Evolutionary conservation across 2,888 invertebrate species (phyloP).

Genomic region (Lepidochrysops patricia): DNA sequence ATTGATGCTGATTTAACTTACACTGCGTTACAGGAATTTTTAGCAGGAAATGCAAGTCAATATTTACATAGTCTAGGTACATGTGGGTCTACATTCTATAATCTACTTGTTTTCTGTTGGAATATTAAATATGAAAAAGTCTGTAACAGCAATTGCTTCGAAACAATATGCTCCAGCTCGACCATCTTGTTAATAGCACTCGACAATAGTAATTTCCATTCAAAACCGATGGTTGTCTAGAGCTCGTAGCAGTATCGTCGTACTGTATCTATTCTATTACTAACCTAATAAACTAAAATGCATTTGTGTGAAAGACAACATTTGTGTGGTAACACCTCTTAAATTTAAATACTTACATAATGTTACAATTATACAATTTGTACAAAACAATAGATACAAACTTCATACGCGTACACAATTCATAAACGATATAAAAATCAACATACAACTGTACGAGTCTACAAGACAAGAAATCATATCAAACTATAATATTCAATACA

Average conservation of each 20-base stretch:
- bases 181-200: no score
- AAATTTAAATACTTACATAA: constrained; percentile 22
- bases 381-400: constrained; percentile 25
- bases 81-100: no score
- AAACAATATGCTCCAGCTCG: no score
- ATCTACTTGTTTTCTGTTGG: background rate
- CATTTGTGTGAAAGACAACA: constrained; percentile 28
- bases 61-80: background rate
- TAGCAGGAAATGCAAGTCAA: background rate
- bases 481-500: background rate
- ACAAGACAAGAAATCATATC: background rate
- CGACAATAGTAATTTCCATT: no score
- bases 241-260: no score
- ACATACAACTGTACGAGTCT: background rate
- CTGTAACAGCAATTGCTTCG: no score
- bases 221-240: no score
- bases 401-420: background rate
- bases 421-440: background rate
- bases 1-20: background rate
- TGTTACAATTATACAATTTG: constrained; percentile 27
- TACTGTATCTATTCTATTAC: no score
- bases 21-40: background rate
- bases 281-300: no score
- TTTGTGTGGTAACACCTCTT: constrained; percentile 24
- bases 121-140: no score